A percentile compares a stretch with the other conserved stretches of the same genome.
Conservation (phyloP, 2,888 invertebrate genomes). For the Macrophya annulata region DNA sequence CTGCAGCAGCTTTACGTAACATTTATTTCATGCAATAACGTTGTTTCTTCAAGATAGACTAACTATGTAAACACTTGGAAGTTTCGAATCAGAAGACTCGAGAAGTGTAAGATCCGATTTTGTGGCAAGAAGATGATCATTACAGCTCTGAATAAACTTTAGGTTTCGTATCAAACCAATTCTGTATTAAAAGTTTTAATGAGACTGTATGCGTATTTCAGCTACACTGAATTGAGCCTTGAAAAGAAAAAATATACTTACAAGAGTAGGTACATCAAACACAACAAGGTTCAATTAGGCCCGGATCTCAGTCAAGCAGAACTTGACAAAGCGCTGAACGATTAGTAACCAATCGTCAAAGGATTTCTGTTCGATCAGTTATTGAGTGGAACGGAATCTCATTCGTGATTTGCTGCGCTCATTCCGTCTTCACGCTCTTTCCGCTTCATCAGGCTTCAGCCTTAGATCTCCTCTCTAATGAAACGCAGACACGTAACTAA, state of each 20-base stretch:
- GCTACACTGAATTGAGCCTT: background rate
- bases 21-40: background rate
- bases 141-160: background rate
- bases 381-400: background rate
- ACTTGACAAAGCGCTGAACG: background rate
- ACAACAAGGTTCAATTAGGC: background rate
- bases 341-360: background rate
- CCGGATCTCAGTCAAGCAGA: background rate
- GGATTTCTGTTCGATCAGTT: background rate
- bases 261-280: background rate
- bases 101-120: background rate
- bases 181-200: background rate
- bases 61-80: background rate
- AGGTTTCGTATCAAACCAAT: background rate
- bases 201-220: background rate
- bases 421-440: background rate
- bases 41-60: slow-evolving; percentile 1
- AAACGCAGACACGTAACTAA: slow-evolving; percentile 3
- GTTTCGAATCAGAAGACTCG: background rate
- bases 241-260: background rate
- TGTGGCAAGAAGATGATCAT: background rate
- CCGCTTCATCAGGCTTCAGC: background rate
- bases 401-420: background rate
- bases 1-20: background rate
- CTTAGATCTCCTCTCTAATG: background rate